Conservation (phyloP, 2,888 invertebrate species). For the Ferrisia virgata region DNA sequence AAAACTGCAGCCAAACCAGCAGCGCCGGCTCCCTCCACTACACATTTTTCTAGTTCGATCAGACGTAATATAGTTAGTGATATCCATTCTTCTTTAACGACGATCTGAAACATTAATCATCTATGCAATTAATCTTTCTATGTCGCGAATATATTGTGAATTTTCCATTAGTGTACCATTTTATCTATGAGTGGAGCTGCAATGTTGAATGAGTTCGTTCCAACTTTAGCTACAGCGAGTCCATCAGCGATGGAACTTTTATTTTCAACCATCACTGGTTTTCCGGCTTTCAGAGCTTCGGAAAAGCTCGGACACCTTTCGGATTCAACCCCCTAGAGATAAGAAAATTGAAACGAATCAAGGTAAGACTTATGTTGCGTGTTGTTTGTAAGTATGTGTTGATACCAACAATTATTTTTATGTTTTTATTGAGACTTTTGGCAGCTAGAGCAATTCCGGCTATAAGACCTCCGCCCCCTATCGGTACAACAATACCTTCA, state of each 20-base stretch:
- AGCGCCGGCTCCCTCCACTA: slow-evolving; percentile 89
- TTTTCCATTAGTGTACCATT: slow-evolving; percentile 57
- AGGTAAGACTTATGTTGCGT: neutral
- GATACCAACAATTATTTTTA: slow-evolving; percentile 77
- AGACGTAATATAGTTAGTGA: slow-evolving; percentile 75
- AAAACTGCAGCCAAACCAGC: slow-evolving; percentile 80
- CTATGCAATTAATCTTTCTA: no score
- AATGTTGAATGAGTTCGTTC: slow-evolving; percentile 78
- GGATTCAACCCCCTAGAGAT: slow-evolving; percentile 78
- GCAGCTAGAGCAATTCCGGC: slow-evolving; percentile 88
- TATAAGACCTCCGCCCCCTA: slow-evolving; percentile 90
- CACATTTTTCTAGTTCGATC: slow-evolving; percentile 81
- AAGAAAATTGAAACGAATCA: neutral
- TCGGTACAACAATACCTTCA: slow-evolving; percentile 86
- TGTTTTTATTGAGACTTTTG: slow-evolving; percentile 77
- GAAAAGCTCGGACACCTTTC: slow-evolving; percentile 86
- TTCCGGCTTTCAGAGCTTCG: slow-evolving; percentile 66
- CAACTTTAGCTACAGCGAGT: slow-evolving; percentile 81
- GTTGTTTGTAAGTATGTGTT: neutral
- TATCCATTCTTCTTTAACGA: slow-evolving; percentile 79
- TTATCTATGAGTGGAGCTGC: slow-evolving; percentile 71
- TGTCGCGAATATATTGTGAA: neutral
- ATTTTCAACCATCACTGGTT: slow-evolving; percentile 66
- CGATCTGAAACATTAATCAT: no score
- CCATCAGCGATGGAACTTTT: slow-evolving; percentile 82